A percentile compares a stretch with the other conserved stretches of the same genome.
Conservation (phyloP, 35 echinoderm and acorn worm species). For the Acanthaster planci region DNA sequence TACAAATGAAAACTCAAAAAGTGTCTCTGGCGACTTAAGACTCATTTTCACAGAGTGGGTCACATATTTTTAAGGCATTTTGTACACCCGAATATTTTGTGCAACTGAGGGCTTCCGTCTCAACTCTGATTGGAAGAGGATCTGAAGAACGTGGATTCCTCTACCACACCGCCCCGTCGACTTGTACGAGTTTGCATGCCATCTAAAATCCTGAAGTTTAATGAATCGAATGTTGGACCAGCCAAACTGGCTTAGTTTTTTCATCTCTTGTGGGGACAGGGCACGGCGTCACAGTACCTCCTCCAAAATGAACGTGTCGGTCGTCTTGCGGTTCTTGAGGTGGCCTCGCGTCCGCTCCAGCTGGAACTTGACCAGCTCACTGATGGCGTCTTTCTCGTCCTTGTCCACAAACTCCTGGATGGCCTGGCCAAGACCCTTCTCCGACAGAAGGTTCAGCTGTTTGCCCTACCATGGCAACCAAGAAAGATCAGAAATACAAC, state of each 20-base stretch:
- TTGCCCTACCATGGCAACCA: too few relatives aligned
- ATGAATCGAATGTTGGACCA: neutral
- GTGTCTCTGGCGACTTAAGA: too few relatives aligned
- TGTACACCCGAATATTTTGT: too few relatives aligned
- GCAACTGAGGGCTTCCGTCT: too few relatives aligned
- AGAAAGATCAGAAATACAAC: too few relatives aligned
- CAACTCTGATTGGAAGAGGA: too few relatives aligned
- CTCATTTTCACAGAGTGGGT: too few relatives aligned
- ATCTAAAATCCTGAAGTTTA: neutral
- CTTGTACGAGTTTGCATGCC: neutral
- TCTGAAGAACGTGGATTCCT: too few relatives aligned
- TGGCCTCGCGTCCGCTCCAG: slow-evolving; percentile 59
- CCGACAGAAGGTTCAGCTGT: slow-evolving; percentile 76
- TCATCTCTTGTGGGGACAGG: too few relatives aligned
- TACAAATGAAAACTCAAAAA: too few relatives aligned
- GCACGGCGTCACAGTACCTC: slow-evolving; percentile 57
- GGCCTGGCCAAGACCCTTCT: slow-evolving; percentile 85
- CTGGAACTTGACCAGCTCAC: slow-evolving; percentile 72
- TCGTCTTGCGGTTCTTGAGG: slow-evolving; percentile 49
- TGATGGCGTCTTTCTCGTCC: slow-evolving; percentile 87
- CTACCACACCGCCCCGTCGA: too few relatives aligned
- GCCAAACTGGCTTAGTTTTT: neutral
- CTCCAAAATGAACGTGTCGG: slow-evolving; percentile 54
- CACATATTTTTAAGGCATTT: too few relatives aligned
- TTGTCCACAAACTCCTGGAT: slow-evolving; percentile 94